Conservation (phyloP, 2,888 invertebrate species). For the Syritta pipiens region DNA sequence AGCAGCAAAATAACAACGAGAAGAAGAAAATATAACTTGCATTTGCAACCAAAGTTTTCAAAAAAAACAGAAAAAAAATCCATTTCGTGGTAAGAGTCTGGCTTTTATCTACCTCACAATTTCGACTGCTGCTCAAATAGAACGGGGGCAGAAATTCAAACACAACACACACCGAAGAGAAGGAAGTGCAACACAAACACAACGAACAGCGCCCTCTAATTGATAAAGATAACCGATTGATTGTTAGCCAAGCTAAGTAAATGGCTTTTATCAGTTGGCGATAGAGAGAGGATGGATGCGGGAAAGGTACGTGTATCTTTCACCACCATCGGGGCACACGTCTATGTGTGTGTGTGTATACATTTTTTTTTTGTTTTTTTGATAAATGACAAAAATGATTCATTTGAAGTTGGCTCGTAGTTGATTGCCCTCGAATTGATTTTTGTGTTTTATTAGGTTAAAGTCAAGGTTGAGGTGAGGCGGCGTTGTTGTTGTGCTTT, state of each 20-base stretch:
- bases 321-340: no score
- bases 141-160: not conserved
- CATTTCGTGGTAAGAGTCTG: no score
- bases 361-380: slow-evolving; percentile 4
- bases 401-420: slow-evolving; percentile 61
- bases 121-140: slow-evolving; percentile 1
- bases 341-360: no score
- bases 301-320: no score
- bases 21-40: not conserved
- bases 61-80: no score
- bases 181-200: slow-evolving; percentile 10
- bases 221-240: slow-evolving; percentile 47
- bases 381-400: slow-evolving; percentile 67
- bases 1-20: not conserved
- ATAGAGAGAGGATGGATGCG: no score
- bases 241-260: slow-evolving; percentile 32
- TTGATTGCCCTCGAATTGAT: slow-evolving; percentile 68
- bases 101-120: no score
- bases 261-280: slow-evolving; percentile 57
- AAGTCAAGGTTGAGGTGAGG: slow-evolving; percentile 64
- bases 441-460: slow-evolving; percentile 66
- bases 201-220: slow-evolving; percentile 28
- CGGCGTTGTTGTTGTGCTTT: not conserved
- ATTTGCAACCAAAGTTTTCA: not conserved
- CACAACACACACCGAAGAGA: not conserved